Percentiles rank a stretch among this genome's conserved stretches.
Conservation (phyloP, 2,113 vertebrate species). For the Seriola aureovittata region DNA sequence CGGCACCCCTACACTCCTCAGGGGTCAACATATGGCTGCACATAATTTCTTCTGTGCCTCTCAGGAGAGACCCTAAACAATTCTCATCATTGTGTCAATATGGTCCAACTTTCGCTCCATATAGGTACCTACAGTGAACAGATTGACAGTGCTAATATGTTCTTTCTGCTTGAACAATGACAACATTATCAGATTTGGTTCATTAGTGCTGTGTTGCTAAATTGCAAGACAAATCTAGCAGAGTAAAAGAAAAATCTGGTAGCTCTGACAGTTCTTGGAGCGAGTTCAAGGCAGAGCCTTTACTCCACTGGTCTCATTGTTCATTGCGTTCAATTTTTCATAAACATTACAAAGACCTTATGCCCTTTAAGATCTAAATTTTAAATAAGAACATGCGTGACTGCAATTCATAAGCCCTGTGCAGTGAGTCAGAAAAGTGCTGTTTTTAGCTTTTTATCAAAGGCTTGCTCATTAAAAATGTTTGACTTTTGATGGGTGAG, state of each 20-base stretch:
- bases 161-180: slow-evolving; percentile 19
- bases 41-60: slow-evolving; percentile 47
- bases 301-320: slow-evolving; percentile 3
- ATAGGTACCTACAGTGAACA: slow-evolving; percentile 18
- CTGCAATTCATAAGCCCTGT: slow-evolving; percentile 25
- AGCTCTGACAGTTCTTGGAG: background rate
- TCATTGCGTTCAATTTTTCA: slow-evolving; percentile 9
- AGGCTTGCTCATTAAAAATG: slow-evolving; percentile 46
- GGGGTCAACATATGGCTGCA: slow-evolving; percentile 61
- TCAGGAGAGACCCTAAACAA: slow-evolving; percentile 8
- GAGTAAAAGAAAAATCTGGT: background rate
- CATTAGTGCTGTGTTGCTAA: slow-evolving; percentile 11
- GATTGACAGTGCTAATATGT: slow-evolving; percentile 15
- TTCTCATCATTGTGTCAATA: slow-evolving; percentile 45
- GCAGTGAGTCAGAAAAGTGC: slow-evolving; percentile 23
- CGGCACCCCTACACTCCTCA: slow-evolving; percentile 2
- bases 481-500: slow-evolving; percentile 48
- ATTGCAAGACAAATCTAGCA: background rate
- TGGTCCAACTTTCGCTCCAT: slow-evolving; percentile 36
- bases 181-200: slow-evolving; percentile 38
- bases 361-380: slow-evolving; percentile 42
- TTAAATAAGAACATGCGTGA: slow-evolving; percentile 25
- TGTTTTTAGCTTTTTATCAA: slow-evolving; percentile 55
- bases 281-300: background rate
- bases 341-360: slow-evolving; percentile 12